Evolutionary conservation across 2,113 vertebrate species (phyloP), one percentile per base, ranked within the genome.

Genomic region (Astatotilapia flaviijosephi): DNA sequence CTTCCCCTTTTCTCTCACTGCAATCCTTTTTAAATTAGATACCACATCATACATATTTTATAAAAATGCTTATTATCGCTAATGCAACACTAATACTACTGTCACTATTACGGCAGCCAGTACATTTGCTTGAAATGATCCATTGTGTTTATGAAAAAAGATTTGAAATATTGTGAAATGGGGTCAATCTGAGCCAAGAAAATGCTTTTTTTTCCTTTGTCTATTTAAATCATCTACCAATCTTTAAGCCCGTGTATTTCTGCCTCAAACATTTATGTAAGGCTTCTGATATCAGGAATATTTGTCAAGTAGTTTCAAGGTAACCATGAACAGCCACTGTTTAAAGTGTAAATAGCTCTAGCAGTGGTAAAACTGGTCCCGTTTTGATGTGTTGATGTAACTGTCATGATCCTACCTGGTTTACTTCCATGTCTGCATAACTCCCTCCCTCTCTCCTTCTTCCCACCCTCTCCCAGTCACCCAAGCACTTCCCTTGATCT

Each of bases 401-500:
- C 70, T 88, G 85, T 87, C 83, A 58, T 13, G 17, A 77, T 62
- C 55, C 81, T 77, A 83, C 70, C 88, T 84, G 86, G 82, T 93
- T 92, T 91, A 90, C 88, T 90, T 82, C 49, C 33, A 84, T 62
- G 84, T 83, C 79, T 89, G 47, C 40, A 11, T 14, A 53, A 51
- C 88, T 33, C 89, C 68, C 80, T 7, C 82, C 35, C 73, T 62
- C 28, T 13, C 62, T 49, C 42, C 58, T 23, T 77, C 45, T 75
- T 73, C 55, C 60, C 79, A 6, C 77, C 45, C 85, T 83, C 81
- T 87, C 82, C 62, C 58, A 89, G 83, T 89, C 85, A 83, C 79
- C 85, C 79, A 82, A 85, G 80, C 89, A 73, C 84, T 89, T 80
- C 62, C 83, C 91, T 91, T 88, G 82, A 94, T 93, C 90, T 89